Conservation (phyloP, 2,797 vertebrate species). For the Taeniopygia guttata region DNA sequence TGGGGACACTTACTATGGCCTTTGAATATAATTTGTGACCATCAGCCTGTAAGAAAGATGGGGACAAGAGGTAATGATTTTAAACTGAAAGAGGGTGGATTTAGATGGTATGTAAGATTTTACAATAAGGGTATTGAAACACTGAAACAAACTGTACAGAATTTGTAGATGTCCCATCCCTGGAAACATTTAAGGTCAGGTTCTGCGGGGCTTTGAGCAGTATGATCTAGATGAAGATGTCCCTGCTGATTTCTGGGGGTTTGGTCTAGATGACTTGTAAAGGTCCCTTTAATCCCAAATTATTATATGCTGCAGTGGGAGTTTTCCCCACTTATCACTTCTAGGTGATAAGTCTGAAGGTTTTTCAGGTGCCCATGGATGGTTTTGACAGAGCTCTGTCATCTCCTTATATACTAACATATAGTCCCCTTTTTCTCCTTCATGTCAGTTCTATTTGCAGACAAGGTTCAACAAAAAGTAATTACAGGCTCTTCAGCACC, state of each 20-base stretch:
- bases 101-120: background rate
- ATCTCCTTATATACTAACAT: background rate
- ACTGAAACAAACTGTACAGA: background rate
- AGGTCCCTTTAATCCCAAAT: background rate
- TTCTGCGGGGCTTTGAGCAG: background rate
- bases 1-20: background rate
- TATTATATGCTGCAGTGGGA: background rate
- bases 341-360: background rate
- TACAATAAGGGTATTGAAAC: background rate
- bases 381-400: background rate
- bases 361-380: background rate
- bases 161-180: background rate
- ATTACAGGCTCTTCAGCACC: background rate
- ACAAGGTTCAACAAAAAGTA: background rate
- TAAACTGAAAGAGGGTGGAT: background rate
- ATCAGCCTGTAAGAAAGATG: background rate
- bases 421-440: background rate
- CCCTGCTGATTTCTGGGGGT: background rate
- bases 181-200: background rate
- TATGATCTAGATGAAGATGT: background rate
- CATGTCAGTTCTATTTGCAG: background rate
- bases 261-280: background rate
- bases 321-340: background rate
- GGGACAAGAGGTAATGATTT: background rate
- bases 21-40: background rate